Conservation (phyloP, 1,140 invertebrate species). For the Hypsibius dujardini region DNA sequence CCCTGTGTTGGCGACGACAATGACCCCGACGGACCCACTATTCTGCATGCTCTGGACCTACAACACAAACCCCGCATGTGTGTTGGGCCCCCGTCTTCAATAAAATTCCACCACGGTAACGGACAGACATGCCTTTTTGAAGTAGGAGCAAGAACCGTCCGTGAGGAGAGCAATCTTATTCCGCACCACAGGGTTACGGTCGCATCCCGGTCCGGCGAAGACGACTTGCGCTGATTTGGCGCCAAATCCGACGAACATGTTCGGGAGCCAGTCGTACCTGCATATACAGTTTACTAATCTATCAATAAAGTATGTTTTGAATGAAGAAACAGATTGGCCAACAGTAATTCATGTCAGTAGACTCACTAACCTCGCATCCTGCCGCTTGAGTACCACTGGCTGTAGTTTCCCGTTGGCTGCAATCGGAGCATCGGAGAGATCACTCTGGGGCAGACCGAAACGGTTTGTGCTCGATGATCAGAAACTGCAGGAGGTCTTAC, state of each 20-base stretch:
- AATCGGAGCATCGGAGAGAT: not conserved
- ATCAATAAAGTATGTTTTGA: no score
- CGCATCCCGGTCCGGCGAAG: conserved; percentile 23
- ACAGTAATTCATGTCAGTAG: no score
- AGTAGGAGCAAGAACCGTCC: conserved; percentile 23
- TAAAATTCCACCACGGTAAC: no score
- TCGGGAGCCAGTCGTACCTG: conserved; percentile 27
- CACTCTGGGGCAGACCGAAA: no score
- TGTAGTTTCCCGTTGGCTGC: not conserved
- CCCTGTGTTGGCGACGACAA: conserved; percentile 21
- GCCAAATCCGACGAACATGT: conserved; percentile 22
- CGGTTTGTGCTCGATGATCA: not conserved
- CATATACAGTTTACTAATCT: no score
- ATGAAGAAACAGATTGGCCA: no score
- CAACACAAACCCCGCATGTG: no score
- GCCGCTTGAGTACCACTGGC: conserved; percentile 24
- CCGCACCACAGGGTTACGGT: conserved; percentile 19
- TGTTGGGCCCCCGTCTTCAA: no score
- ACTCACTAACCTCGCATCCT: conserved; percentile 23
- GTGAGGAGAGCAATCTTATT: conserved; percentile 24
- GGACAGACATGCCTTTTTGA: conserved; percentile 23
- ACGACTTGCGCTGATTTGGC: conserved; percentile 22
- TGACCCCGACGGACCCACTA: conserved; percentile 24
- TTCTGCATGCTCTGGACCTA: conserved; percentile 23
- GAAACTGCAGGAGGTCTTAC: not conserved